A percentile compares a stretch with the other conserved stretches of the same genome.
phyloP scores from a whole-genome alignment of 1,140 invertebrate species.

The Drosophila biarmipes region DNA sequence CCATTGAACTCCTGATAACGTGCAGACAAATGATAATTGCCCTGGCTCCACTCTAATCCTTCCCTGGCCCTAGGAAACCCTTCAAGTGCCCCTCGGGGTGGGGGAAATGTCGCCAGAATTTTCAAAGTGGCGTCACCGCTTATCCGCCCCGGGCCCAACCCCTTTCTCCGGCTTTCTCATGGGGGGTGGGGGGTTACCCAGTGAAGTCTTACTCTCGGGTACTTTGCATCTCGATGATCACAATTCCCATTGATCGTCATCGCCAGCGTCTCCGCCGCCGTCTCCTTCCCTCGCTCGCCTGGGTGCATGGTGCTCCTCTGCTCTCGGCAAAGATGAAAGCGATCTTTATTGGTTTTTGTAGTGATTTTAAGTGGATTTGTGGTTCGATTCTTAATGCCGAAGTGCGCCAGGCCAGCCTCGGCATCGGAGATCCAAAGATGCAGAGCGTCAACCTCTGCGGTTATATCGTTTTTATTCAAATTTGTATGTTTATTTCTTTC shows the following conservation, averaged over 20 bases:
- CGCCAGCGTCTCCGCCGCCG: slow-evolving; percentile 45
- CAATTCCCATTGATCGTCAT: slow-evolving; percentile 75
- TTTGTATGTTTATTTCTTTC: slow-evolving; percentile 80
- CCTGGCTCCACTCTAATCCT: slow-evolving; percentile 75
- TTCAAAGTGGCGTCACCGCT: slow-evolving; percentile 78
- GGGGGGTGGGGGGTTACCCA: too few relatives aligned
- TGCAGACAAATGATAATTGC: slow-evolving; percentile 80
- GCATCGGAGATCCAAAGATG: slow-evolving; percentile 26
- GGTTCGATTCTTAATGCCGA: slow-evolving; percentile 81
- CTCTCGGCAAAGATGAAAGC: slow-evolving; percentile 75
- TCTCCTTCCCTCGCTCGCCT: background rate
- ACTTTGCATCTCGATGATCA: slow-evolving; percentile 69
- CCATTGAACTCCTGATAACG: slow-evolving; percentile 54
- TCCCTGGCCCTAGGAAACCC: slow-evolving; percentile 9
- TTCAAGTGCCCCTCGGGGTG: slow-evolving; percentile 7
- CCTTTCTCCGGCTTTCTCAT: slow-evolving; percentile 41
- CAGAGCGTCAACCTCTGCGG: slow-evolving; percentile 37
- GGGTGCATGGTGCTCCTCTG: slow-evolving; percentile 26
- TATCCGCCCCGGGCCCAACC: slow-evolving; percentile 12
- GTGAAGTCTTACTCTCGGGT: slow-evolving; percentile 41
- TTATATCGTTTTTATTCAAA: slow-evolving; percentile 81
- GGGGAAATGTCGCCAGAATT: slow-evolving; percentile 66
- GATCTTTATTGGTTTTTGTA: slow-evolving; percentile 81
- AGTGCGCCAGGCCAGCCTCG: slow-evolving; percentile 60
- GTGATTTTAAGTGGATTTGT: slow-evolving; percentile 83